phyloP scores from a whole-genome alignment of 1,140 invertebrate species.

The Anastrepha ludens region DNA sequence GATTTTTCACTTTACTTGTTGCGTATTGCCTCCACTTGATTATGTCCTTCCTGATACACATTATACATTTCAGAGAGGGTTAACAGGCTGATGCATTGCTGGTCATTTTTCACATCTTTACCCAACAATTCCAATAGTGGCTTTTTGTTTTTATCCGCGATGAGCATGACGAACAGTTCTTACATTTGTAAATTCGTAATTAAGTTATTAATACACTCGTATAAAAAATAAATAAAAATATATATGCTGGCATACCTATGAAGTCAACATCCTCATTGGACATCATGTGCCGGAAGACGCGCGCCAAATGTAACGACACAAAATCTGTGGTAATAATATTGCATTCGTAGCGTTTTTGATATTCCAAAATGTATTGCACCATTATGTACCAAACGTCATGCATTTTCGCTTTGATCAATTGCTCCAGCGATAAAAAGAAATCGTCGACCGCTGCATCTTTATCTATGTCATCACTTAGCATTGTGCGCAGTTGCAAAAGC shows the following conservation, averaged over 20 bases:
- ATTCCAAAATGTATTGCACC: slow-evolving; percentile 66
- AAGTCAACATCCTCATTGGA: slow-evolving; percentile 67
- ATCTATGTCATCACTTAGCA: slow-evolving; percentile 57
- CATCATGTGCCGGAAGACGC: slow-evolving; percentile 67
- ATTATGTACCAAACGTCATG: slow-evolving; percentile 70
- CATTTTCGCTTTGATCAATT: slow-evolving; percentile 68
- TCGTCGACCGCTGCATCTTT: slow-evolving; percentile 64
- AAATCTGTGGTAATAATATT: slow-evolving; percentile 68
- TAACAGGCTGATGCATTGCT: slow-evolving; percentile 68
- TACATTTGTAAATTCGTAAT: neutral
- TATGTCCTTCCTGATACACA: slow-evolving; percentile 63
- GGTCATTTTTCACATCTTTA: slow-evolving; percentile 67
- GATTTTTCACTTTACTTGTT: slow-evolving; percentile 62
- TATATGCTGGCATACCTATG: slow-evolving; percentile 59
- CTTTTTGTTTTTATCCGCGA: slow-evolving; percentile 61
- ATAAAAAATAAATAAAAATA: neutral
- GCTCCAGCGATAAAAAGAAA: slow-evolving; percentile 68
- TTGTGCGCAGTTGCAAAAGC: slow-evolving; percentile 60
- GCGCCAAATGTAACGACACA: slow-evolving; percentile 65
- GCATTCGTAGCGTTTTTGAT: slow-evolving; percentile 62
- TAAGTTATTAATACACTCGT: neutral
- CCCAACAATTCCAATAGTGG: slow-evolving; percentile 63
- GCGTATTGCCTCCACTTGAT: slow-evolving; percentile 62
- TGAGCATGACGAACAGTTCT: slow-evolving; percentile 68
- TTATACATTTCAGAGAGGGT: slow-evolving; percentile 71